phyloP scores from a whole-genome alignment of 2,113 vertebrate genomes.

The Zootoca vivipara region DNA sequence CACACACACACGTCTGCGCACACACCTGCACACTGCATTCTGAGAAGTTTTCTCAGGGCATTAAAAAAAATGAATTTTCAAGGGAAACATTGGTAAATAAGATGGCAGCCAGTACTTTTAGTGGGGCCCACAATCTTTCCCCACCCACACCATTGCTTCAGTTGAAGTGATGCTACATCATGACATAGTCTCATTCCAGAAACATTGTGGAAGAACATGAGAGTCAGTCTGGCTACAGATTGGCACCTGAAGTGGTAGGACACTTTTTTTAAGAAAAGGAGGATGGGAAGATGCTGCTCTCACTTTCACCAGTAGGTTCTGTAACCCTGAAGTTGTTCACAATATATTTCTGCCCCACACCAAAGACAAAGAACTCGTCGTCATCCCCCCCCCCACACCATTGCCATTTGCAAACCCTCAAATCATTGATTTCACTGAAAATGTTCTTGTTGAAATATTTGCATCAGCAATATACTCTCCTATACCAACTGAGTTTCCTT shows the following conservation, averaged over 20 bases:
- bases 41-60: too few species aligned
- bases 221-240: background rate
- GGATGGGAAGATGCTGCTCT: background rate
- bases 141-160: too few species aligned
- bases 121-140: too few species aligned
- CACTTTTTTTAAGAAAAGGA: background rate
- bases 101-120: too few species aligned
- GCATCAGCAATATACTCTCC: background rate
- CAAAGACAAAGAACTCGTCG: too few species aligned
- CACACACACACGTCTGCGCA: too few species aligned
- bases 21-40: too few species aligned
- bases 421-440: background rate
- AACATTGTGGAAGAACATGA: background rate
- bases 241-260: background rate
- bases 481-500: background rate
- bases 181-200: constrained; percentile 4
- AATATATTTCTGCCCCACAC: background rate
- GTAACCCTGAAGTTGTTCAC: background rate
- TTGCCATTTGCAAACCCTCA: background rate
- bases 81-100: too few species aligned
- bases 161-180: background rate
- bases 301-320: background rate
- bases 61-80: too few species aligned
- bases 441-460: background rate
- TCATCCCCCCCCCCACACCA: too few species aligned